Conservation (phyloP, 2,113 vertebrate species). For the Ondatra zibethicus region DNA sequence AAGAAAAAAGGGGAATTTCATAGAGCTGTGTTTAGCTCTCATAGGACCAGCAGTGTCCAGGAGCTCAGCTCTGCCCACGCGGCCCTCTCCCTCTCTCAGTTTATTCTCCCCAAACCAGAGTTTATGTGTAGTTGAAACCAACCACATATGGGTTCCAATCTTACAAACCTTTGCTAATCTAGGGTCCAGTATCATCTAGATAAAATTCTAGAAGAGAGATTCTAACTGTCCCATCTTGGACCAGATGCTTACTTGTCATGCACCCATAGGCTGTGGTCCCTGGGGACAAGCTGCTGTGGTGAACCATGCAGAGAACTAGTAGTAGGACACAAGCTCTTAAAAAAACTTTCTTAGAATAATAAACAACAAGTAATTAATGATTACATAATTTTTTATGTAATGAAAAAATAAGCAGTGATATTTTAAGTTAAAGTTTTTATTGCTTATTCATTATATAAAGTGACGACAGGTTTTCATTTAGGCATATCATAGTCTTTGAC, state of each 20-base stretch:
- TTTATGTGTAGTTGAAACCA: neutral
- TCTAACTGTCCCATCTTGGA: neutral
- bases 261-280: neutral
- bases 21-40: neutral
- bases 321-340: neutral
- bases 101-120: neutral
- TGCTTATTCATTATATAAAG: neutral
- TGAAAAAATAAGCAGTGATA: neutral
- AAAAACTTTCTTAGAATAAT: neutral
- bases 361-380: neutral
- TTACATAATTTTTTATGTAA: neutral
- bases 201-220: neutral
- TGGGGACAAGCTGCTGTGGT: neutral
- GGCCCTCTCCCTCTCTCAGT: neutral
- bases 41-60: neutral
- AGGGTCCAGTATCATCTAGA: neutral
- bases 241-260: neutral
- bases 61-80: rapidly evolving
- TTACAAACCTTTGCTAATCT: conserved; percentile 25
- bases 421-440: neutral
- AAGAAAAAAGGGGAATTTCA: neutral
- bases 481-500: neutral
- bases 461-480: neutral
- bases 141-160: neutral
- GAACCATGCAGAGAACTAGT: neutral